Percentiles rank a stretch among this genome's conserved stretches.
phyloP scores from a whole-genome alignment of 2,888 invertebrate species.

The Gryllus longicercus region DNA sequence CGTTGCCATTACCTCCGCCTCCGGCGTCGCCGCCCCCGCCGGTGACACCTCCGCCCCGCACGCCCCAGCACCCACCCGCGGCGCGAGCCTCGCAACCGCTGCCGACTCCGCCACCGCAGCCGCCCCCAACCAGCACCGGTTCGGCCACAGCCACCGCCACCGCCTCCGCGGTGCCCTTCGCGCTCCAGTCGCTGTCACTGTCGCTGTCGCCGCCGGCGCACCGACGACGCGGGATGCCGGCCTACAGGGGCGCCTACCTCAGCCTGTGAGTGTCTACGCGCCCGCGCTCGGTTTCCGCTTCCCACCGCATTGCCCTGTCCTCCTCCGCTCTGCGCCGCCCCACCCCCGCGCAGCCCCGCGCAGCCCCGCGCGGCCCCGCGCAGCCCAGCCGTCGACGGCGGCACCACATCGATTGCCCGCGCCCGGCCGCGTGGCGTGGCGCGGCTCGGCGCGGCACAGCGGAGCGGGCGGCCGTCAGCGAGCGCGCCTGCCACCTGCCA shows the following conservation, averaged over 20 bases:
- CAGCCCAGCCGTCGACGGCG: no score
- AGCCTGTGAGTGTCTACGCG: slow-evolving; percentile 41
- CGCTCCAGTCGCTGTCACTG: slow-evolving; percentile 39
- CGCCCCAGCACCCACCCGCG: not conserved
- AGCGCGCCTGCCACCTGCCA: no score
- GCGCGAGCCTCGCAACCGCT: not conserved
- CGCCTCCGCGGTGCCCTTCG: not conserved
- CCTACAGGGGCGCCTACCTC: slow-evolving; percentile 41
- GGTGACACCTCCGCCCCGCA: slow-evolving; percentile 2
- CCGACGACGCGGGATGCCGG: slow-evolving; percentile 41
- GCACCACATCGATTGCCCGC: no score
- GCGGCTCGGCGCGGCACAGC: no score
- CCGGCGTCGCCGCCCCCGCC: not conserved
- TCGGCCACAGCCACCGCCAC: slow-evolving; percentile 29
- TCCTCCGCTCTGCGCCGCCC: not conserved
- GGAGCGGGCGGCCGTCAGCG: no score
- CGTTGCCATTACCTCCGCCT: not conserved
- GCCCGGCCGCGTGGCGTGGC: no score
- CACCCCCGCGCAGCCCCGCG: not conserved
- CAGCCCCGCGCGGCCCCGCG: not conserved
- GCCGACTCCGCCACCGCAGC: slow-evolving; percentile 24
- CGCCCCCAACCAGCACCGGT: slow-evolving; percentile 26
- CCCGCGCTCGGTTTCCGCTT: not conserved
- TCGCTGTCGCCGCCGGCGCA: slow-evolving; percentile 42
- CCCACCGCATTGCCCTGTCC: not conserved